phyloP scores from a whole-genome alignment of 2,888 invertebrate species.

The Heteromurus nitidus region DNA sequence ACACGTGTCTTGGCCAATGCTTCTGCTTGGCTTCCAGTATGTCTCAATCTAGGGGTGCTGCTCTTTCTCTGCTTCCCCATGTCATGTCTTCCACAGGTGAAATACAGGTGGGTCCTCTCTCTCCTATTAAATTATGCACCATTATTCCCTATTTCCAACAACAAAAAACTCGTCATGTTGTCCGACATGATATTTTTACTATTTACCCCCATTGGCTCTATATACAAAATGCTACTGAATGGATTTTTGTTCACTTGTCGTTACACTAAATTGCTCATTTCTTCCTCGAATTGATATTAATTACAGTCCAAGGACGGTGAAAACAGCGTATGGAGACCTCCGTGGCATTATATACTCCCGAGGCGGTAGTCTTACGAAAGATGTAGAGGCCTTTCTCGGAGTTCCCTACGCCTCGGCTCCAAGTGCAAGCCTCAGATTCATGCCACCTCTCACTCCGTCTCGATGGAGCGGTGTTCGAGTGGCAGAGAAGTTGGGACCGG shows the following conservation, averaged over 20 bases:
- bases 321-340: constrained; percentile 73
- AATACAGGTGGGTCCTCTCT: constrained; percentile 70
- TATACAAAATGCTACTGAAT: neutral
- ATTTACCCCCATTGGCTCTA: constrained; percentile 9
- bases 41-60: constrained; percentile 71
- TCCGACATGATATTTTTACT: too few relatives aligned
- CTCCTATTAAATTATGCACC: too few relatives aligned
- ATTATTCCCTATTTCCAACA: too few relatives aligned
- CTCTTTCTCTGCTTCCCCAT: constrained; percentile 71
- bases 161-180: too few relatives aligned
- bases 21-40: constrained; percentile 72
- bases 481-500: constrained; percentile 90
- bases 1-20: constrained; percentile 68
- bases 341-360: constrained; percentile 72
- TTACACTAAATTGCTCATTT: neutral
- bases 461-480: constrained; percentile 93
- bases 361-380: constrained; percentile 70
- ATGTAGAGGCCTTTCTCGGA: constrained; percentile 73
- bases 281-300: neutral
- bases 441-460: constrained; percentile 96
- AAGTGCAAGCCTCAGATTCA: constrained; percentile 90
- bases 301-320: constrained; percentile 70
- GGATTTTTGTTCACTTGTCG: neutral
- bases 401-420: constrained; percentile 97
- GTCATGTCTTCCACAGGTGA: constrained; percentile 73